Percentiles rank a stretch among this genome's conserved stretches.
These are phyloP conservation scores for Mareca penelope DNA, from an alignment of 2,797 vertebrate genomes.

Conservation along the genomic window DNA sequence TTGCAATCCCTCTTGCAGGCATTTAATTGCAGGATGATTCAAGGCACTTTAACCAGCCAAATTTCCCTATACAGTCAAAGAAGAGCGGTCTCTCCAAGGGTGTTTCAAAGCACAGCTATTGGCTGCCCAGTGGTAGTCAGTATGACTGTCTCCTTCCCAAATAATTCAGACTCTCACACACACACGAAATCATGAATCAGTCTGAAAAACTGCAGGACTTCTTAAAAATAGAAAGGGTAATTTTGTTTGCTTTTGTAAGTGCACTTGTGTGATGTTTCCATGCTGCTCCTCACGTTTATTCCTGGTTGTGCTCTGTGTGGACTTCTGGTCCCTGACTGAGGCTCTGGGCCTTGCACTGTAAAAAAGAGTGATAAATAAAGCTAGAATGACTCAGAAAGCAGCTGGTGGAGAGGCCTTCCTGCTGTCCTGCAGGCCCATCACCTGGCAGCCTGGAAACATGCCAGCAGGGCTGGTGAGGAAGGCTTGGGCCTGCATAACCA, in stretches of 20 bases:
- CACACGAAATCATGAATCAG: neutral
- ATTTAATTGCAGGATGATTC: conserved; percentile 62
- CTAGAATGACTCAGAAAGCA: neutral
- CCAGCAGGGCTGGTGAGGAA: neutral
- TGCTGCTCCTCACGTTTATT: neutral
- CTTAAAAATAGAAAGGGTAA: neutral
- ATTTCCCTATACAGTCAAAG: conserved; percentile 31
- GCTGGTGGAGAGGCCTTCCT: neutral
- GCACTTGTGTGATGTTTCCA: neutral
- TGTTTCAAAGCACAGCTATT: conserved; percentile 9
- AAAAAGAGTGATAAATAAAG: neutral
- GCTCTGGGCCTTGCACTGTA: neutral
- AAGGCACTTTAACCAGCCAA: conserved; percentile 28
- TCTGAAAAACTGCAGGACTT: neutral
- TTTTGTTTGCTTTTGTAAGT: conserved; percentile 7
- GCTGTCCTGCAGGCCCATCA: neutral
- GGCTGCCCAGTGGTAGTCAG: neutral
- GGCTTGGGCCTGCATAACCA: rapidly evolving
- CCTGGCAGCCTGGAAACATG: neutral
- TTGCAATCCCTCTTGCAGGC: conserved; percentile 16
- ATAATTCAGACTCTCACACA: neutral
- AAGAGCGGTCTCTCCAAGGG: neutral
- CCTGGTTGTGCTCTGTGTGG: rapidly evolving
- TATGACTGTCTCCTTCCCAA: conserved; percentile 18
- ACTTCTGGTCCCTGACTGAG: neutral